Evolutionary conservation across 1,140 invertebrate genomes (phyloP).

Genomic region (Dendrolimus punctatus): DNA sequence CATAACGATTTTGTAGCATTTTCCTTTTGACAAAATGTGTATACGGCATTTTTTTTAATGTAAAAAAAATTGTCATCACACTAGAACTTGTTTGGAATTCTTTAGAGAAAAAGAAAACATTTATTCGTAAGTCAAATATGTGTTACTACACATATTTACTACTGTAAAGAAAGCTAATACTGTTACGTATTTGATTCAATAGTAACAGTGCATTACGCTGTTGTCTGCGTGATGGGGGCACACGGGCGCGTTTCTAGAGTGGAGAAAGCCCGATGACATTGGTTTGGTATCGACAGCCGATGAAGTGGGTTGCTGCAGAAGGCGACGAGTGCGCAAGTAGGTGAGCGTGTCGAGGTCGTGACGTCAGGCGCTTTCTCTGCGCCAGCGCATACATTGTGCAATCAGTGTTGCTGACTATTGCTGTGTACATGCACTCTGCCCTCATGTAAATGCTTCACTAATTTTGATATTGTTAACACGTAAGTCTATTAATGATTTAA

Average conservation of each 20-base stretch:
- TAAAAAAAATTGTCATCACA: too few relatives aligned
- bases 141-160: too few relatives aligned
- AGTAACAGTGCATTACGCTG: conserved; percentile 9
- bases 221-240: conserved; percentile 13
- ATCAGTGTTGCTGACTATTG: conserved; percentile 17
- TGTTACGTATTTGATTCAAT: conserved; percentile 10
- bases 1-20: too few relatives aligned
- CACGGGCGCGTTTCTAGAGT: conserved; percentile 4
- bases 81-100: too few relatives aligned
- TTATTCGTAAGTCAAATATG: too few relatives aligned
- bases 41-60: too few relatives aligned
- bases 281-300: conserved; percentile 25
- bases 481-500: too few relatives aligned
- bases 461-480: too few relatives aligned
- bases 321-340: conserved; percentile 43
- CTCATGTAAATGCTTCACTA: not conserved
- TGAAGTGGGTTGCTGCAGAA: conserved; percentile 55
- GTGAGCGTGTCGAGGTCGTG: conserved; percentile 69
- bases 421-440: conserved; percentile 12
- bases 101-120: too few relatives aligned
- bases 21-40: too few relatives aligned
- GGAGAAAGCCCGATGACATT: conserved; percentile 60
- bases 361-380: conserved; percentile 66
- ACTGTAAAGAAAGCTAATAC: conserved; percentile 2
- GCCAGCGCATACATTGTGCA: conserved; percentile 43